phyloP scores from a whole-genome alignment of 2,797 vertebrate species.

The Megalops cyprinoides region DNA sequence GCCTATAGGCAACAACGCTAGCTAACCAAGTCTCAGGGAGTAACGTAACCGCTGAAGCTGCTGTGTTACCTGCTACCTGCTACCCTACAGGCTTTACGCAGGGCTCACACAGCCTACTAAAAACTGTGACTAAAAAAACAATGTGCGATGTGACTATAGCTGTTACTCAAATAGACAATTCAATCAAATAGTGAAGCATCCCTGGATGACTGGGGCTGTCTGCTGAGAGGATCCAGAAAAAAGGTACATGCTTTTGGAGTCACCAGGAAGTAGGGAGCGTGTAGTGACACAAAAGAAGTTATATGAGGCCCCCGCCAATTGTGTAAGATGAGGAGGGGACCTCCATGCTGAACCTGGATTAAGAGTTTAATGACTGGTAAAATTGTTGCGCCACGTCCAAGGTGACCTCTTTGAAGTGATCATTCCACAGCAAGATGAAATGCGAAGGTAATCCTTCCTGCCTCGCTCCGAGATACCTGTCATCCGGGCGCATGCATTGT shows the following conservation, averaged over 20 bases:
- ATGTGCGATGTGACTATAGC: background rate
- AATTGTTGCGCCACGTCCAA: slow-evolving; percentile 76
- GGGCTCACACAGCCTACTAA: no score
- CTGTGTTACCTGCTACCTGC: no score
- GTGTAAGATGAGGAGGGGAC: slow-evolving; percentile 67
- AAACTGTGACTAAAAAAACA: background rate
- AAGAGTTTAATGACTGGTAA: slow-evolving; percentile 82
- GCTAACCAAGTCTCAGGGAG: no score
- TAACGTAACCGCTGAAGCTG: no score
- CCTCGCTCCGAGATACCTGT: slow-evolving; percentile 67
- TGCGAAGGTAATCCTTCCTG: slow-evolving; percentile 75
- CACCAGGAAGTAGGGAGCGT: background rate
- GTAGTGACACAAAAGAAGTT: slow-evolving; percentile 46
- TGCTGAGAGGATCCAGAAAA: background rate
- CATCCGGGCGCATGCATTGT: slow-evolving; percentile 62
- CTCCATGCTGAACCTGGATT: slow-evolving; percentile 65
- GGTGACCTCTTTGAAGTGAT: slow-evolving; percentile 76
- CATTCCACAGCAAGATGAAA: slow-evolving; percentile 61
- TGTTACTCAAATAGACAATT: background rate
- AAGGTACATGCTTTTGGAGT: background rate
- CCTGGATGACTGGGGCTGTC: background rate
- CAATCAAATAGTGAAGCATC: background rate
- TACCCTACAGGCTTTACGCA: no score
- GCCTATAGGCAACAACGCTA: no score
- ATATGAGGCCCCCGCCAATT: slow-evolving; percentile 61